Evolutionary conservation across 2,113 vertebrate species (phyloP), one percentile per base, ranked within the genome.

Genomic region (Brachyhypopomus gauderio): DNA sequence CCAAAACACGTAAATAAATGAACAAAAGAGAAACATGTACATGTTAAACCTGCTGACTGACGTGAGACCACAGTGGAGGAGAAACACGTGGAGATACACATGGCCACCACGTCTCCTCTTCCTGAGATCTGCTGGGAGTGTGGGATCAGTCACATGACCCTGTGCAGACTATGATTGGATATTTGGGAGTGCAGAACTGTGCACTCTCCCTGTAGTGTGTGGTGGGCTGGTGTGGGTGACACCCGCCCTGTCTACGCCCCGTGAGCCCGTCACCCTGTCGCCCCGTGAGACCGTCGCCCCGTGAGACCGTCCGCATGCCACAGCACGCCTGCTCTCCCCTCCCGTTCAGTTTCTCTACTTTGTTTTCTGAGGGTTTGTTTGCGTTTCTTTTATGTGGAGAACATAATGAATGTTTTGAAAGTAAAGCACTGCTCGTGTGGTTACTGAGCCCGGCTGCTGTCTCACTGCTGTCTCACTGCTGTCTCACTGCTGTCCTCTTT

Each of bases 351-450:
- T 52, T 88, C 71, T 79, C 84, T 85, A 55, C 81, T 84, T 88
- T 80, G 23, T 52, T 74, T 79, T 80, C 78, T 78, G 80, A 77
- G 78, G 79, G 67, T 84, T 72, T 87, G 77, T 81, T 85, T 64
- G 36, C 63, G 82, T 87, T 87, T 87, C 75, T 84, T 78, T 87
- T 88, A 78, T 86, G 84, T 88, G 87, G 76, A 86, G 84, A 88
- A 85, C 86, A 83, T 85, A 89, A 88, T 88, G 87, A 89, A 89
- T 87, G 87, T 86, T 88, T 88, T 87, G 82, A 89, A 88, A 88
- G 85, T 85, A 85, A 45, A 77, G 59, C 41, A 9, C 45, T 52
- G 72, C 45, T 84, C 62, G 70, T 87, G 83, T 89, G 81, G 79
- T 87, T 81, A 83, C 87, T 89, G 76, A 78, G 67, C 52, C 72